Evolutionary conservation across 2,888 invertebrate genomes (phyloP).

Genomic region (Apodemia zela): DNA sequence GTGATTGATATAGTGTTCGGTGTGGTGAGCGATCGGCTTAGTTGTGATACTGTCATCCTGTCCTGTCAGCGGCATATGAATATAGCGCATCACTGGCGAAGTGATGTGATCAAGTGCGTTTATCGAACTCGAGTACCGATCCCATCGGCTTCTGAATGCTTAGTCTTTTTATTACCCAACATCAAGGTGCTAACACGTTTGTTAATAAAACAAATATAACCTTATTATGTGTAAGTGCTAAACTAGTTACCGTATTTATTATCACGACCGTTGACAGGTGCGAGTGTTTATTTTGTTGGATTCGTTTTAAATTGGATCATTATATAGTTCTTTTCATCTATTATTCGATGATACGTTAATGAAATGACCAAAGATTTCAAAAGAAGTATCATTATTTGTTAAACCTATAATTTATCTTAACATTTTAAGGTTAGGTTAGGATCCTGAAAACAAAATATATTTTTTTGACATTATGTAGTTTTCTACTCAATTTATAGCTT

Average conservation of each 20-base stretch:
- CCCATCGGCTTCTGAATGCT: constrained; percentile 48
- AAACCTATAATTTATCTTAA: too few relatives aligned
- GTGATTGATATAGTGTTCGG: constrained; percentile 76
- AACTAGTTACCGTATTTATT: constrained; percentile 30
- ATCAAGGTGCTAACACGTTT: constrained; percentile 40
- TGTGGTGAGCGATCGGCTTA: constrained; percentile 57
- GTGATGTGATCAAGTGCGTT: constrained; percentile 41
- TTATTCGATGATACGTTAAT: not conserved
- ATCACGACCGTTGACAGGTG: constrained; percentile 20
- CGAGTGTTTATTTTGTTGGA: constrained; percentile 13
- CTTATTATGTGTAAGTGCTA: constrained; percentile 33
- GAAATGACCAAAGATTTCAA: not conserved
- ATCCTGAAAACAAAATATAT: too few relatives aligned
- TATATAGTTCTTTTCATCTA: constrained; percentile 4
- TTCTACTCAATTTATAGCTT: too few relatives aligned
- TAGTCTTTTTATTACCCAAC: constrained; percentile 53
- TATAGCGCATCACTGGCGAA: constrained; percentile 33
- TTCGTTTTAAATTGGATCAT: constrained; percentile 12
- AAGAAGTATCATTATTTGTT: too few relatives aligned
- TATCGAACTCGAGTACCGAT: constrained; percentile 43
- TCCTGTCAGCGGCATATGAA: constrained; percentile 32
- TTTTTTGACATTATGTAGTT: too few relatives aligned
- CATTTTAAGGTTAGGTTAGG: too few relatives aligned
- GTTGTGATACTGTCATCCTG: constrained; percentile 62
- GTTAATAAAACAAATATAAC: constrained; percentile 35